Conservation (phyloP, 2,888 invertebrate species). For the Helleia helle region DNA sequence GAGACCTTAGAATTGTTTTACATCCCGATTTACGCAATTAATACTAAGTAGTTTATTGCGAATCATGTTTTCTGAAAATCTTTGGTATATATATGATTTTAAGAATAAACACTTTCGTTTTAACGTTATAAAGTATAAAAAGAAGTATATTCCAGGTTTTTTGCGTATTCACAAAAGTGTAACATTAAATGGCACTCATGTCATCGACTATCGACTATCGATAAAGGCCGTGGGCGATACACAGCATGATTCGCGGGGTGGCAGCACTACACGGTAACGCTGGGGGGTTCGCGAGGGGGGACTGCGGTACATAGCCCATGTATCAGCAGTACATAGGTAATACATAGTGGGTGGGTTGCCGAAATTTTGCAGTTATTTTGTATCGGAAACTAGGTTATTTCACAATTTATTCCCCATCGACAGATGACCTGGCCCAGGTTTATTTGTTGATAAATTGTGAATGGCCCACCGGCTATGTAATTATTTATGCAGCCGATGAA, state of each 20-base stretch:
- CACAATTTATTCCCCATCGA: constrained; percentile 47
- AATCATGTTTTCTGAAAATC: too few relatives aligned
- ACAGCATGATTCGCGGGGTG: constrained; percentile 58
- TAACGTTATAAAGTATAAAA: too few relatives aligned
- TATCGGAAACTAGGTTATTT: constrained; percentile 71
- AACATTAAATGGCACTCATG: constrained; percentile 3
- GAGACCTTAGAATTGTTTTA: neutral
- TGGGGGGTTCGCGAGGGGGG: constrained; percentile 37
- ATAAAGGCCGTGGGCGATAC: constrained; percentile 32
- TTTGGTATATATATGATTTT: too few relatives aligned
- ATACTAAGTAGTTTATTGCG: too few relatives aligned
- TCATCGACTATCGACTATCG: constrained; percentile 42
- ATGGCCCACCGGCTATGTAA: constrained; percentile 10
- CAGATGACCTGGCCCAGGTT: constrained; percentile 23
- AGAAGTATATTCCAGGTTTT: too few relatives aligned
- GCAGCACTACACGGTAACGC: constrained; percentile 52
- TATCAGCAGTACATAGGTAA: constrained; percentile 55
- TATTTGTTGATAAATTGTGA: constrained; percentile 15
- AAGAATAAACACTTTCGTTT: too few relatives aligned
- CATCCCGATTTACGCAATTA: too few relatives aligned
- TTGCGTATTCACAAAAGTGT: neutral
- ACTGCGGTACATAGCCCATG: constrained; percentile 57
- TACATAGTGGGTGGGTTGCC: constrained; percentile 50
- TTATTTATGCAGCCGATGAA: constrained; percentile 12
- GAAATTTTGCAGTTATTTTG: constrained; percentile 73